These are phyloP conservation scores for Aldrovandia affinis DNA, from an alignment of 2,797 vertebrate genomes.

Conservation along the genomic window DNA sequence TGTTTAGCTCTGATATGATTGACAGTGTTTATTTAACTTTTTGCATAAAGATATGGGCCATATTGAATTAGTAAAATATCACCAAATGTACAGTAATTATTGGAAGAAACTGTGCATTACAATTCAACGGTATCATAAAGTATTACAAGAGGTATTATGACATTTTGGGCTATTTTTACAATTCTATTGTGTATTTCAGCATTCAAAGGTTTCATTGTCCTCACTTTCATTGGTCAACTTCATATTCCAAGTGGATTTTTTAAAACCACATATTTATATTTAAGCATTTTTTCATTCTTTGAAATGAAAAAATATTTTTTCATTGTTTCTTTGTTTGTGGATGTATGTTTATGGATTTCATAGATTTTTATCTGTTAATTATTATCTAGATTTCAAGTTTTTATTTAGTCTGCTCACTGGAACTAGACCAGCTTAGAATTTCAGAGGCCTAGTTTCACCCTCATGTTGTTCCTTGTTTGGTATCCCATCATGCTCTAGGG, in stretches of 20 bases:
- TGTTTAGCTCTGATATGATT: conserved; percentile 12
- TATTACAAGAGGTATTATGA: not conserved
- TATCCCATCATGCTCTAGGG: not conserved
- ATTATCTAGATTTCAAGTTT: not conserved
- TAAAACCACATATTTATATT: too few species aligned
- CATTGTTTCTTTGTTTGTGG: conserved; percentile 16
- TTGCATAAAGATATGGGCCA: conserved; percentile 16
- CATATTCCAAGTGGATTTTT: not conserved
- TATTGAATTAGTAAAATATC: not conserved
- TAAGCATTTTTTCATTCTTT: not conserved
- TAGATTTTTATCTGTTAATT: not conserved
- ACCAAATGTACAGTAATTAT: conserved; percentile 15
- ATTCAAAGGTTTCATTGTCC: not conserved
- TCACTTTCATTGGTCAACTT: not conserved
- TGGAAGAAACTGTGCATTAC: conserved; percentile 17
- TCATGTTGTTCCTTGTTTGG: not conserved
- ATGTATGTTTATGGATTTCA: not conserved
- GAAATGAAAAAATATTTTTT: not conserved
- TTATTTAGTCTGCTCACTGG: conserved; percentile 1
- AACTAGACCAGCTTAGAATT: not conserved
- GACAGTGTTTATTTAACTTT: conserved; percentile 27
- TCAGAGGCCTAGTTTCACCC: conserved; percentile 4
- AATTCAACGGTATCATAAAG: conserved; percentile 22
- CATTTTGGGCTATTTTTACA: not conserved
- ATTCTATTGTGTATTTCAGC: not conserved